Evolutionary conservation across 2,888 invertebrate species (phyloP), one percentile per base, ranked within the genome.

Genomic region (Acrocera orbiculus): DNA sequence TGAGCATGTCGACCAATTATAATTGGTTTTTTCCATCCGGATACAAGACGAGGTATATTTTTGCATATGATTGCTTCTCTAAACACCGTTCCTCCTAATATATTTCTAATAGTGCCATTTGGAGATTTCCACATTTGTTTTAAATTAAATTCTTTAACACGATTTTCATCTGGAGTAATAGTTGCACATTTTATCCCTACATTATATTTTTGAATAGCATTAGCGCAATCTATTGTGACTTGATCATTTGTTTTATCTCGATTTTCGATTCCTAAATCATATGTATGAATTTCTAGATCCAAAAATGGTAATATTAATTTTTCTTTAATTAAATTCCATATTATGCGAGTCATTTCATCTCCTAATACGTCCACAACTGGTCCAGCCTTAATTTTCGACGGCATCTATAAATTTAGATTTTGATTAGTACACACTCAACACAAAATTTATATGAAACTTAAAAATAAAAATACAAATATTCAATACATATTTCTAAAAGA

Each of bases 121-220:
- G 86, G 86, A 31, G 82, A 83, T 56, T 81, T 85, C 85, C 85
- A 86, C 85, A 86, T 86, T 56, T 83, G 69, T 53, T 85, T 82
- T 44, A 86, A 56, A 3, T 82, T 80, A 53, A 86, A 83, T 58
- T 86, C 86, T 61, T 86, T 81, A 1, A 96, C 92, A 54, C 96
- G 70, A 23, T 85, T 82, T 59, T 96, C 96, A 58, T 96, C 96
- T 2, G 96, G 95, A 1, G 96, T 96, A 43, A 96, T 98, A 3
- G 96, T 87, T 16, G 96, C 96, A 64, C 98, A 98, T 61, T 98
- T 98, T 44, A 98, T 87, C 26, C 96, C 98, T 32, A 98, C 96
- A 61, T 90, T 93, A 66, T 92, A 95, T 55, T 89, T 87, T 57
- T 89, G 83, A 36, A 96, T 73, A 10, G 96, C 96, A 58, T 93